Base-by-base conservation (phyloP, 2,113 vertebrate genomes). In the Myrmecophaga tridactyla region DNA sequence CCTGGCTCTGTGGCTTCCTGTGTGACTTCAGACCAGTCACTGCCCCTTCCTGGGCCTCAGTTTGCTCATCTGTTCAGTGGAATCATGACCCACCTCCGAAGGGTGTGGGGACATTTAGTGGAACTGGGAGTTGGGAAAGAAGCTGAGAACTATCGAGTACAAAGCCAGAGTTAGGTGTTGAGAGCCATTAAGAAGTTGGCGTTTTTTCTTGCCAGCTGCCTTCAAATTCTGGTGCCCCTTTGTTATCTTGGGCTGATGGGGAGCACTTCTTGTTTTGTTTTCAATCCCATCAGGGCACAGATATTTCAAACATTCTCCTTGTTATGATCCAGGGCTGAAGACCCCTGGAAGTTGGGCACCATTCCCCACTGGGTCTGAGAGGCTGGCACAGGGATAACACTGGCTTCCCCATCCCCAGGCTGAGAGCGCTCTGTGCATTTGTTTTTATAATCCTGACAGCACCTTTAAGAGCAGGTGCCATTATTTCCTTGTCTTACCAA, bases 361-460 rank as follows among this genome's bases (percentile, higher is more conserved):
- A 10, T 10, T 34, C 5, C 11, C 0, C 0, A 21, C 36, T 48
- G 34, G 15, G 53, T 53, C 6, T 43, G 6, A 43, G 29, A 36
- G 87, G 8, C 21, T 2, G 29, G 39, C 7, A 4, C 7, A 15
- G 25, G 34, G 56, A 14, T 53, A 9, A 60, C 3, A 5, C 6
- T 23, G 5, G 34, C 14, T 7, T 9, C 21, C 6, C 29, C 12
- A 1, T 41, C 3, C 4, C 60, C 11, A 4, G 34, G 36, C 77
- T 27, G 4, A 72, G 21, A 29, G 43, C 43, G 84, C 82, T n/a
- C 76, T 0, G 0, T 2, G n/a, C 31, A 5, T 6, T 73, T 58
- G 36, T 7, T 83, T 34, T 0, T 0, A 0, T 9, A 15, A 39
- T 85, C 58, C n/a, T 53, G 23, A 39, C 13, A 10, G 21, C 39